Base-by-base conservation (phyloP, 2,888 invertebrate genomes). In the Pocota personata region DNA sequence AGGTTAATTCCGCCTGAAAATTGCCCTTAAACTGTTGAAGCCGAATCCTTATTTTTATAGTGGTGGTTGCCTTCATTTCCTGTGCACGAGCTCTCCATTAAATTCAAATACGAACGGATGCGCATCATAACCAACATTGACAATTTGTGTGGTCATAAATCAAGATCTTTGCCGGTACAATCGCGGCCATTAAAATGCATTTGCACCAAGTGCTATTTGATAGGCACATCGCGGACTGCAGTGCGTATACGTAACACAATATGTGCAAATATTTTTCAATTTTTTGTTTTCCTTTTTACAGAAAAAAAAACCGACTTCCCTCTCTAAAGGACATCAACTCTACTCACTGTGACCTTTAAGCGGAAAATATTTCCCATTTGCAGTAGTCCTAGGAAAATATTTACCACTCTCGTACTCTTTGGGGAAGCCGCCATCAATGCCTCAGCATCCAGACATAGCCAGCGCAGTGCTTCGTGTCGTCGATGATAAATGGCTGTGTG, bases 71-170 rank as follows among this genome's bases (percentile, higher is more conserved):
- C 8, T 12, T 6, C 35, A 14, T 57, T 16, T 66, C 10, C 19
- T 55, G 14, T 27, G 46, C 46, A 19, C 3, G 16, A 24, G 50
- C 60, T 57, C 0, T 24, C 71, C 43, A 64, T 75, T 46, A 52
- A 75, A 80, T 69, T 64, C 43, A 37, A 80, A 72, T 73, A 48
- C 69, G 55, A 69, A 69, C 40, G 58, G 37, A 72, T 21, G 78
- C 12, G 43, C 71, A 80, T 80, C 75, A 58, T 69, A 62, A 32
- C 43, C 50, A 58, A 66, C 64, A 62, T 58, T 75, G 75, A 75
- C 75, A 80, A 71, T 80, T 75, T 64, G 84, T 16, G 48, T 40
- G 75, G 80, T 64, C 80, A 80, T 84, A 80, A 84, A 84, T 84
- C 80, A 84, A 76, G 84, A 84, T 75, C 57, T 43, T 32, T 58